These are phyloP conservation scores for Aselliscus stoliczkanus DNA, from an alignment of 2,797 vertebrate species.

Conservation along the genomic window DNA sequence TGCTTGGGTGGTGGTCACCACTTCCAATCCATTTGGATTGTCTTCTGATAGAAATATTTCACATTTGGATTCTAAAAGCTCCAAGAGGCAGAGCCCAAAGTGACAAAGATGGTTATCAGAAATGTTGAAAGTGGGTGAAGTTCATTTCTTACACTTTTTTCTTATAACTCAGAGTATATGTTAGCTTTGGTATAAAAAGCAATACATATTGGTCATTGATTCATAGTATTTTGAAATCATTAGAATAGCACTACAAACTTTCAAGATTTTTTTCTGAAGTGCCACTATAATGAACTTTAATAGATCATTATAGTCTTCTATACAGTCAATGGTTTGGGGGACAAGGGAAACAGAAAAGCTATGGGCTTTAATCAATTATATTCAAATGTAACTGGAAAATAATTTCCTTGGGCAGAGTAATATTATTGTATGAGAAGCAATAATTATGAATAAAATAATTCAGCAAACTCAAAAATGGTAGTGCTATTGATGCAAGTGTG, in stretches of 20 bases:
- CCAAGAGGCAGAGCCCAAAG: background rate
- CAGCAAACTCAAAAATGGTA: background rate
- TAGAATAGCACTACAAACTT: background rate
- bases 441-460: background rate
- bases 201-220: background rate
- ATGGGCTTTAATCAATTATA: background rate
- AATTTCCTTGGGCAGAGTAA: background rate
- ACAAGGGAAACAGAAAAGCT: background rate
- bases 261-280: background rate
- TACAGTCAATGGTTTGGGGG: background rate
- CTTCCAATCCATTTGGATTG: background rate
- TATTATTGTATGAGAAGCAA: background rate
- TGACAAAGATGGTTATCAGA: background rate
- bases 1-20: background rate
- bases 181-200: background rate
- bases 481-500: background rate
- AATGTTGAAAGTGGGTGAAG: background rate
- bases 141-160: background rate
- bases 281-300: background rate
- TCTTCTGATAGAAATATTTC: background rate
- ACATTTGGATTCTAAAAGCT: background rate
- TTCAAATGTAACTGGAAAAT: background rate
- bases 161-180: background rate
- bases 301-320: background rate
- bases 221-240: background rate